These are phyloP conservation scores for Papio anubis DNA, from an alignment of 2,113 vertebrate species.

Conservation along the genomic window DNA sequence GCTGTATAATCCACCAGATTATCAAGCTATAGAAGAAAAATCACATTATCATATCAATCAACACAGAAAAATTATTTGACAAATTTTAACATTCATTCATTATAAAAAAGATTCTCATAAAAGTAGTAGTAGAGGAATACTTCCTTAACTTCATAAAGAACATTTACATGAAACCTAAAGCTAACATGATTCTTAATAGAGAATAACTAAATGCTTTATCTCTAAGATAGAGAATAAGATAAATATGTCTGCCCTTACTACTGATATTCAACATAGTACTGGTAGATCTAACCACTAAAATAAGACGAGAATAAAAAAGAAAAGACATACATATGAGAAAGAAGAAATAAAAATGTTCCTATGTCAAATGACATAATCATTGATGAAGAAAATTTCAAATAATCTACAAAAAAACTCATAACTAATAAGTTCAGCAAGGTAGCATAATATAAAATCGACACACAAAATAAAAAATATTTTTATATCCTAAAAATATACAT, in stretches of 20 bases:
- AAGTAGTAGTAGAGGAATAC: too few relatives aligned
- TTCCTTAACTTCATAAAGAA: too few relatives aligned
- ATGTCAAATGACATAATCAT: neutral
- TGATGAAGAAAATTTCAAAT: neutral
- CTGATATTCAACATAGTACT: neutral
- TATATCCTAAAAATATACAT: neutral
- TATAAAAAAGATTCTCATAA: too few relatives aligned
- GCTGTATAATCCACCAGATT: neutral
- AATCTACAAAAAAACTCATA: neutral
- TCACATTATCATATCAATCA: too few relatives aligned
- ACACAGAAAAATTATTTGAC: too few relatives aligned
- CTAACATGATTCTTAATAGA: too few relatives aligned
- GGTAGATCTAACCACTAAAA: neutral
- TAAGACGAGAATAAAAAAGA: neutral
- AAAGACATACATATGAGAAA: neutral
- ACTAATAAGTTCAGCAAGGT: neutral
- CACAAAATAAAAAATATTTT: neutral
- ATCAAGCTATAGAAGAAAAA: neutral
- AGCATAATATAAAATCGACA: neutral
- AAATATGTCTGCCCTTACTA: neutral
- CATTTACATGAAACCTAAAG: too few relatives aligned
- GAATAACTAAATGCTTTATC: neutral
- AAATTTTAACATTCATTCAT: too few relatives aligned
- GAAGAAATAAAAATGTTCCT: neutral
- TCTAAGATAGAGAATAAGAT: neutral